phyloP scores from a whole-genome alignment of 2,113 vertebrate genomes.

The Xiphophorus maculatus region DNA sequence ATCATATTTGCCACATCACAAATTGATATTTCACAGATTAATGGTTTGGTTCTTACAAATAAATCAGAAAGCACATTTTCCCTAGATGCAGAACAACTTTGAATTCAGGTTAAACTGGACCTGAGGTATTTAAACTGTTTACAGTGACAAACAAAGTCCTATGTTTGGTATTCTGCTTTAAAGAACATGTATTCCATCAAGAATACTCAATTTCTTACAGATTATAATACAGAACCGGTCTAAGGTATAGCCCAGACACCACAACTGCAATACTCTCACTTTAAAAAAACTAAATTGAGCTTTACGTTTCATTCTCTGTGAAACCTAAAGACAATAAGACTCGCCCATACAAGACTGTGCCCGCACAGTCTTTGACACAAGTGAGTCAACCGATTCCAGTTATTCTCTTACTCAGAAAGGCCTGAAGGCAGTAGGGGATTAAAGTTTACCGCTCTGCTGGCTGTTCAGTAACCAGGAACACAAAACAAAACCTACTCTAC shows the following conservation, averaged over 20 bases:
- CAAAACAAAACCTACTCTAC: constrained; percentile 2
- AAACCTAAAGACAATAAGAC: too few species aligned
- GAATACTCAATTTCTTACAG: too few species aligned
- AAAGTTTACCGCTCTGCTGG: constrained; percentile 48
- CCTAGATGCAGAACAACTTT: background rate
- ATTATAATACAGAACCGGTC: too few species aligned
- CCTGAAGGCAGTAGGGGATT: constrained; percentile 22
- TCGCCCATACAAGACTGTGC: too few species aligned
- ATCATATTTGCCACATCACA: background rate
- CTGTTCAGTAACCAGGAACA: constrained; percentile 63
- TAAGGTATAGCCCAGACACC: too few species aligned
- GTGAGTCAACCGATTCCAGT: background rate
- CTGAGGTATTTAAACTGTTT: background rate
- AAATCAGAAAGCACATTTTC: background rate
- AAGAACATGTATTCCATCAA: background rate
- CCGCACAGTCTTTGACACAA: too few species aligned
- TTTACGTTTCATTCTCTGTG: too few species aligned
- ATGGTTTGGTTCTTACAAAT: too few species aligned
- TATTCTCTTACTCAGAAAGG: background rate
- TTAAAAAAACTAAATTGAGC: too few species aligned
- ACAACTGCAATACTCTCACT: too few species aligned
- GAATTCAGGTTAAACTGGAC: background rate
- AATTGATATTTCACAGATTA: background rate
- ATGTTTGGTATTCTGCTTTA: background rate
- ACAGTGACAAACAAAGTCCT: background rate